Conservation (phyloP, 2,888 invertebrate genomes). For the Eudasyphora cyanicolor region DNA sequence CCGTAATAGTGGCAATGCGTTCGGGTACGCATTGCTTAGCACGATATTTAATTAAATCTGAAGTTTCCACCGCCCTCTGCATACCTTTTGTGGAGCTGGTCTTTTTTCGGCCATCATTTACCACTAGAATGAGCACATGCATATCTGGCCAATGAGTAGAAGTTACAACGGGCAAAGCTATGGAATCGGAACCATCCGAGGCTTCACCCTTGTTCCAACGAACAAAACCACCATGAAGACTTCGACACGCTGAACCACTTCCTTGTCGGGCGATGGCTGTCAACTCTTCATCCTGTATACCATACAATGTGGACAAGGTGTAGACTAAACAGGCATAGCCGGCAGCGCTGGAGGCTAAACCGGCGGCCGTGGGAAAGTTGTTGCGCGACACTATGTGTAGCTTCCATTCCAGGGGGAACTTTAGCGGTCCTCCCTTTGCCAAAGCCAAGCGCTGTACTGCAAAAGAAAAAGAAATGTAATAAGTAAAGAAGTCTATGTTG, state of each 20-base stretch:
- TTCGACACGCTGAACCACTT: constrained; percentile 98
- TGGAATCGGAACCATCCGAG: constrained; percentile 86
- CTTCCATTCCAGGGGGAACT: constrained; percentile 83
- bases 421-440: constrained; percentile 68
- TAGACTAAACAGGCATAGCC: constrained; percentile 97
- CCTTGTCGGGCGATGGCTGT: constrained; percentile 90
- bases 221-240: constrained; percentile 96
- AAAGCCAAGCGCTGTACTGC: constrained; percentile 74
- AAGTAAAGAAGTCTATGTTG: no score
- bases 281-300: constrained; percentile 87
- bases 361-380: constrained; percentile 99
- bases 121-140: constrained; percentile 93
- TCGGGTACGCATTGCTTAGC: constrained; percentile 87
- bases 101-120: constrained; percentile 90
- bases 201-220: constrained; percentile 90
- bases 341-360: constrained; percentile 98
- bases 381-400: constrained; percentile 93
- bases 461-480: not conserved
- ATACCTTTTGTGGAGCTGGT: constrained; percentile 94
- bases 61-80: constrained; percentile 90
- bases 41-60: constrained; percentile 89
- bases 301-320: constrained; percentile 88
- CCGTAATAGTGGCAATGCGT: constrained; percentile 82
- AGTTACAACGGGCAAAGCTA: constrained; percentile 87
- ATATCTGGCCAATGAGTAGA: constrained; percentile 94